phyloP scores from a whole-genome alignment of 1,140 invertebrate species.

The Drosophila rhopaloa region DNA sequence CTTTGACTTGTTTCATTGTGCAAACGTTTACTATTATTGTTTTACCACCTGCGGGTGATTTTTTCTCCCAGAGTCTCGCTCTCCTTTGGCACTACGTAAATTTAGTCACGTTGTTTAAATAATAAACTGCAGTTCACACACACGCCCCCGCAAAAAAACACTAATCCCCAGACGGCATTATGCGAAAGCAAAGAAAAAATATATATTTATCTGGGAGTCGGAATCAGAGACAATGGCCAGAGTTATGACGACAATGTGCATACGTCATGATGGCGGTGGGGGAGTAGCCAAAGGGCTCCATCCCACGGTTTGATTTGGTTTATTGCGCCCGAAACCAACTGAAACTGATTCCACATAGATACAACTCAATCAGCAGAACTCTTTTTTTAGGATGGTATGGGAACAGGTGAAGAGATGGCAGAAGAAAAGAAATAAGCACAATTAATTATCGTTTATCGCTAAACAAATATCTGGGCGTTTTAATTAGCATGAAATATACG shows the following conservation, averaged over 20 bases:
- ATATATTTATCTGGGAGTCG: constrained; percentile 45
- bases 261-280: constrained; percentile 52
- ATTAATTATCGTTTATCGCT: constrained; percentile 73
- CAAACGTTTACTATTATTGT: constrained; percentile 66
- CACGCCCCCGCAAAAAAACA: constrained; percentile 30
- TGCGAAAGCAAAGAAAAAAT: constrained; percentile 60
- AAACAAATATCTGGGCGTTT: constrained; percentile 61
- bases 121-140: constrained; percentile 71
- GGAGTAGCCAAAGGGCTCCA: constrained; percentile 3
- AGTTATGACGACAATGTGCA: constrained; percentile 77
- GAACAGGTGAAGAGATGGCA: constrained; percentile 21
- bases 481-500: constrained; percentile 80
- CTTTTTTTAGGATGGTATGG: not conserved
- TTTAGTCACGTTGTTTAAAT: constrained; percentile 82
- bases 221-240: constrained; percentile 61
- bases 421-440: constrained; percentile 63
- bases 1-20: constrained; percentile 20
- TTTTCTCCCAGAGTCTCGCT: constrained; percentile 19
- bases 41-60: constrained; percentile 68
- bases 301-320: constrained; percentile 47
- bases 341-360: constrained; percentile 64
- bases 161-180: constrained; percentile 49
- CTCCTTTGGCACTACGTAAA: constrained; percentile 69
- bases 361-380: constrained; percentile 68
- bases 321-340: constrained; percentile 41